Evolutionary conservation across 2,113 vertebrate species (phyloP).

Genomic region (Mormyrus iriodes): DNA sequence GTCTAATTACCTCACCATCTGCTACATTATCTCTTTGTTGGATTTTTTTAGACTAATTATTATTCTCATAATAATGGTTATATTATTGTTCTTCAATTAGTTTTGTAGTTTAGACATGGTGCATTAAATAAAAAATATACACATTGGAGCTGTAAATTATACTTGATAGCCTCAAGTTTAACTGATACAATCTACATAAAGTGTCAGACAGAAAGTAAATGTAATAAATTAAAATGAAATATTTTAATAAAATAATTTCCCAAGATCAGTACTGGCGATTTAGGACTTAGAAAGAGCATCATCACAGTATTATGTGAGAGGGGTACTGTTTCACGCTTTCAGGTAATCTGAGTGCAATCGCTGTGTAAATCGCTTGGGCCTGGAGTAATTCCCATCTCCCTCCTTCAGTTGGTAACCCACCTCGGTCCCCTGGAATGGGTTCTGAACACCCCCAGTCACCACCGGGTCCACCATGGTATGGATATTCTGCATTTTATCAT

Average conservation of each 20-base stretch:
- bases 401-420: slow-evolving; percentile 67
- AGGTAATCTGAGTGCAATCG: not conserved
- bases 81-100: not conserved
- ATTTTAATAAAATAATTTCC: not conserved
- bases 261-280: not conserved
- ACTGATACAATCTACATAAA: not conserved
- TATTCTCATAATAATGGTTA: not conserved
- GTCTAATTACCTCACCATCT: not conserved
- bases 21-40: too few relatives aligned
- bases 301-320: not conserved
- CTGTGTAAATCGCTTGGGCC: not conserved
- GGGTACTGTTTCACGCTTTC: not conserved
- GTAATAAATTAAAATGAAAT: not conserved
- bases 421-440: slow-evolving; percentile 83
- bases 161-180: not conserved
- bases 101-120: not conserved
- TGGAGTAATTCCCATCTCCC: not conserved
- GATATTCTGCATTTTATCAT: not conserved
- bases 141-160: not conserved
- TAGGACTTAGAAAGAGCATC: not conserved
- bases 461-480: slow-evolving; percentile 86
- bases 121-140: not conserved
- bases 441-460: slow-evolving; percentile 88
- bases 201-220: not conserved
- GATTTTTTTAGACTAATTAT: not conserved